Evolutionary conservation across 2,113 vertebrate genomes (phyloP), one percentile per base, ranked within the genome.

Genomic region (Eurystomus gularis): DNA sequence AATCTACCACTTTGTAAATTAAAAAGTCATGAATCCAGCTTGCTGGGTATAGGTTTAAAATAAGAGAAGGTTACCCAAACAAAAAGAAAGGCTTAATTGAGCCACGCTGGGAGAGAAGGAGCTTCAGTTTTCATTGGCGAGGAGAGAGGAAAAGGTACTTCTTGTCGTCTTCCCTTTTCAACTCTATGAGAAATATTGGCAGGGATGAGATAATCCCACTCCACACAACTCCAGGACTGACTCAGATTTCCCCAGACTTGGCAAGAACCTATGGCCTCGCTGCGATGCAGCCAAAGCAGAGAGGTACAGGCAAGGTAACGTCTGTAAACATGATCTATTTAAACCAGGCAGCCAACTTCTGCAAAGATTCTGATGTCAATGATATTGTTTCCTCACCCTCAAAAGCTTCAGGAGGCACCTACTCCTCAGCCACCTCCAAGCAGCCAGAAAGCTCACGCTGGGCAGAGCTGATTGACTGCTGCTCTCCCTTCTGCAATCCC

Each of bases 1-100:
- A 97, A 98, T 95, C 57, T 95, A 96, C 97, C 95, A 96, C 97
- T 98, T 96, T 93, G 39, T 21, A 96, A 94, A 93, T 95, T 92
- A 97, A 96, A 96, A 93, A 95, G 96, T 95, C 81, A 98, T 93
- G 95, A 98, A 94, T 82, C 64, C 1, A 1, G 39, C 81, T 96
- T 64, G 73, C 93, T 97, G 96, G 96, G 93, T 96, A 13, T 77
- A 88, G 44, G 40, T 61, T 92, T 95, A 93, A 94, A 95, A 96
- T 91, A 85, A 80, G 83, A 55, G 37, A 65, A 75, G 86, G 94
- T 78, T 92, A 95, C 88, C 86, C 86, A 94, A 97, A 95, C 91
- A 93, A 84, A 86, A 86, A 71, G 80, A 46, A 49, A 93, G 33
- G 71, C 51, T 92, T 28, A 51, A 61, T 26, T 80, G 80, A 69